These are phyloP conservation scores for Apamea sordens DNA, from an alignment of 2,888 invertebrate genomes.

Conservation along the genomic window DNA sequence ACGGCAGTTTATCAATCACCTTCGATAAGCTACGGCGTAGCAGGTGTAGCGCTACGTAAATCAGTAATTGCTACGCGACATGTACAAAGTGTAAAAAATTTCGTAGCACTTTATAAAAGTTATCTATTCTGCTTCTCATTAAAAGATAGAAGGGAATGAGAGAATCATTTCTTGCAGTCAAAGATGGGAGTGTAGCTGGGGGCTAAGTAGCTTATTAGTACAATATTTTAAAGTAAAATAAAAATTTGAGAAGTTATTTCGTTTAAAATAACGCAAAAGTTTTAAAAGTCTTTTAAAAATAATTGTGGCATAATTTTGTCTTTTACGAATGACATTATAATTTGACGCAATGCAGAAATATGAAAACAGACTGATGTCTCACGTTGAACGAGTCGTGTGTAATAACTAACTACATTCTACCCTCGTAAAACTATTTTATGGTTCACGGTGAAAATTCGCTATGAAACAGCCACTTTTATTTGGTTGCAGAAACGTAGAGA, in stretches of 20 bases:
- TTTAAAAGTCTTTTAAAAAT: background rate
- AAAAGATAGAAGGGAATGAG: background rate
- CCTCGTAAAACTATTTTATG: slow-evolving; percentile 83
- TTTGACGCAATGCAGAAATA: slow-evolving; percentile 73
- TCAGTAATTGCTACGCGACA: slow-evolving; percentile 55
- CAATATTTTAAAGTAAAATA: slow-evolving; percentile 2
- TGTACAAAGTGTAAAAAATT: slow-evolving; percentile 25
- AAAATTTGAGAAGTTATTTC: background rate
- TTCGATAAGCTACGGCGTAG: slow-evolving; percentile 63
- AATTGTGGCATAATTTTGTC: background rate
- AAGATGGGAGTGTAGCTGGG: slow-evolving; percentile 2
- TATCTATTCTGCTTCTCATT: background rate
- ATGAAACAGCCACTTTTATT: slow-evolving; percentile 75
- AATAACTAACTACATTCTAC: slow-evolving; percentile 78
- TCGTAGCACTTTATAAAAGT: slow-evolving; percentile 34
- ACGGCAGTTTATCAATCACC: slow-evolving; percentile 34
- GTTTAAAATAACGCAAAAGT: background rate
- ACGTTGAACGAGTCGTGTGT: slow-evolving; percentile 68
- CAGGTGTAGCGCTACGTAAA: slow-evolving; percentile 58
- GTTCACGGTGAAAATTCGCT: slow-evolving; percentile 76
- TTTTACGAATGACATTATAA: slow-evolving; percentile 34
- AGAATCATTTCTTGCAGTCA: background rate
- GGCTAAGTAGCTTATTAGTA: background rate
- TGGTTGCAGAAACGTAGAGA: slow-evolving; percentile 57
- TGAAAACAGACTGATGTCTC: slow-evolving; percentile 62